Evolutionary conservation across 2,888 invertebrate species (phyloP).

Genomic region (Trilocha varians): DNA sequence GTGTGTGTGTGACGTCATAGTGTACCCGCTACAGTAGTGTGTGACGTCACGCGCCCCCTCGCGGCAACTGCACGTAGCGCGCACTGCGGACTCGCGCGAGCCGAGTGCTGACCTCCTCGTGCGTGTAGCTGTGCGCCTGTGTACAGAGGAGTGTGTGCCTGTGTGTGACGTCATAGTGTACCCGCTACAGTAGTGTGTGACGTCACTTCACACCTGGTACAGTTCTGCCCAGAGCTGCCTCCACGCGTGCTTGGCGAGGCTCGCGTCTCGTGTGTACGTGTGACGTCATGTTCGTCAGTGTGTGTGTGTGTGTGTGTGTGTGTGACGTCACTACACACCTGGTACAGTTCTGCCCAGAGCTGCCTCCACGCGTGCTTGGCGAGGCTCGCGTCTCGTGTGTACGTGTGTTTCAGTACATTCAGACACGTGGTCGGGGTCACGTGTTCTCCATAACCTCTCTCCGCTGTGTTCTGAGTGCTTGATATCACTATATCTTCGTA

Average conservation of each 20-base stretch:
- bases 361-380: constrained; percentile 53
- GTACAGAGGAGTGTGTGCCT: not conserved
- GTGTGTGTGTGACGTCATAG: not conserved
- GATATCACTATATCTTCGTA: constrained; percentile 75
- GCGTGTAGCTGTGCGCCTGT: not conserved
- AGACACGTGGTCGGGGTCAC: constrained; percentile 58
- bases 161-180: not conserved
- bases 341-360: constrained; percentile 60
- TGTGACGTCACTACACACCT: constrained; percentile 33
- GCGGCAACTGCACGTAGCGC: too few relatives aligned
- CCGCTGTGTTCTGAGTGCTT: constrained; percentile 59
- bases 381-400: constrained; percentile 49
- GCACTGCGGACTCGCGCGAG: too few relatives aligned
- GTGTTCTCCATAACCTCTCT: constrained; percentile 63
- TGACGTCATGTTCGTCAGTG: not conserved
- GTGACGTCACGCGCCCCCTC: not conserved
- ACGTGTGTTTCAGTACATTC: constrained; percentile 53
- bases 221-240: constrained; percentile 47
- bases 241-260: not conserved
- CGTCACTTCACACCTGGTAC: constrained; percentile 36
- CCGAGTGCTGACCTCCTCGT: too few relatives aligned
- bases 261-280: too few relatives aligned
- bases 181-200: too few relatives aligned
- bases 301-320: not conserved
- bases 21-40: too few relatives aligned